phyloP scores from a whole-genome alignment of 1,140 invertebrate species.

The Hermatobates lingyangjiaoensis region DNA sequence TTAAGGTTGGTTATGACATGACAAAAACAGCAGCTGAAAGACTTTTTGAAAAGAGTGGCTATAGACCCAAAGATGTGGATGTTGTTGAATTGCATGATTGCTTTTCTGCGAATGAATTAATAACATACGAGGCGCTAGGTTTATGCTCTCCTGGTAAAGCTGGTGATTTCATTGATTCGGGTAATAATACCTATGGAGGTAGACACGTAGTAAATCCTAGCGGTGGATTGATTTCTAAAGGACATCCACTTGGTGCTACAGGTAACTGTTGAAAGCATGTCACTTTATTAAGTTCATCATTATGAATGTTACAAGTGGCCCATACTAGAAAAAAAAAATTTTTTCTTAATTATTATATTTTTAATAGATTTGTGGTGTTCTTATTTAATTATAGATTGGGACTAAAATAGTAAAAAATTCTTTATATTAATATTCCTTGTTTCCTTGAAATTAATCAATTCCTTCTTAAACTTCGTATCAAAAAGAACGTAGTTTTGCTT shows the following conservation, averaged over 20 bases:
- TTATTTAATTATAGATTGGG: no score
- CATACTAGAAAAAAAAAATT: no score
- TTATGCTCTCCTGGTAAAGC: slow-evolving; percentile 79
- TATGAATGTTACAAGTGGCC: no score
- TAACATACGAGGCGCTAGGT: slow-evolving; percentile 93
- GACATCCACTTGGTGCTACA: slow-evolving; percentile 93
- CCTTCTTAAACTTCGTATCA: no score
- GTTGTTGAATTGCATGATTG: slow-evolving; percentile 99
- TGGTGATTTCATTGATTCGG: slow-evolving; percentile 77
- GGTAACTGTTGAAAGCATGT: no score
- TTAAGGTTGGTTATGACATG: slow-evolving; percentile 85
- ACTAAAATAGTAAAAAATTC: no score
- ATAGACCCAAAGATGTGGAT: slow-evolving; percentile 63
- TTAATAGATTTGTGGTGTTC: no score
- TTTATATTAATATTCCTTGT: no score
- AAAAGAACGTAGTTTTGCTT: no score
- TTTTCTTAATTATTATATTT: no score
- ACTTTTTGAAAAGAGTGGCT: slow-evolving; percentile 57
- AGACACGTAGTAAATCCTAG: slow-evolving; percentile 94
- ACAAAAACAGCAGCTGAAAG: slow-evolving; percentile 63
- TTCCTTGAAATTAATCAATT: no score
- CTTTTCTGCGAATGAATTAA: slow-evolving; percentile 93
- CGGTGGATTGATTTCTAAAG: slow-evolving; percentile 94
- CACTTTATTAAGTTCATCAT: no score
- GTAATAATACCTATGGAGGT: slow-evolving; percentile 95